Evolutionary conservation across 2,797 vertebrate genomes (phyloP).

Genomic region (Molossus alvarezi): DNA sequence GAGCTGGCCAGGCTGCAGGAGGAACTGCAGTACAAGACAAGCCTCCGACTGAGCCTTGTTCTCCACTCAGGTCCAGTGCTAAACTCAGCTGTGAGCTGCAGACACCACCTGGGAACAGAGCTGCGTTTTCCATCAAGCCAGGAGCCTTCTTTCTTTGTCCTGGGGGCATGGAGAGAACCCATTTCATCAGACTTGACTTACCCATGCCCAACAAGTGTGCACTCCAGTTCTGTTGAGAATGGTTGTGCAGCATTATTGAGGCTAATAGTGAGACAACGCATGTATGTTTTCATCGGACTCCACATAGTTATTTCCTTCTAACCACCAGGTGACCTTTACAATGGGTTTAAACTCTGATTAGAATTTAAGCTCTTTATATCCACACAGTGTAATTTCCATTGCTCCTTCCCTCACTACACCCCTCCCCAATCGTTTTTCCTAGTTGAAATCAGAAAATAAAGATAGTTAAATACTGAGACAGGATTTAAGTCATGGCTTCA

Average conservation of each 20-base stretch:
- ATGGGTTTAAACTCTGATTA: constrained; percentile 54
- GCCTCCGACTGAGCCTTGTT: constrained; percentile 94
- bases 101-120: background rate
- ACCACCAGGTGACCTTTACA: constrained; percentile 38
- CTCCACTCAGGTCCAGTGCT: constrained; percentile 93
- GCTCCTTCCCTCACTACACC: background rate
- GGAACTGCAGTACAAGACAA: constrained; percentile 95
- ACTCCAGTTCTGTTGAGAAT: background rate
- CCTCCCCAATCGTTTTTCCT: background rate
- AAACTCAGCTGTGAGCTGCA: background rate
- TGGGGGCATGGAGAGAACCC: background rate
- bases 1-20: constrained; percentile 91
- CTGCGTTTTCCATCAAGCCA: background rate
- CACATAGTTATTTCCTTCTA: constrained; percentile 53
- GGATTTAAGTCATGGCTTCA: constrained; percentile 62
- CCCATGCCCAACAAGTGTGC: background rate
- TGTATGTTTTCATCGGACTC: constrained; percentile 4
- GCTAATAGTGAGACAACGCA: background rate
- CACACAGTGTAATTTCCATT: constrained; percentile 55
- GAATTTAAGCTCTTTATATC: constrained; percentile 61
- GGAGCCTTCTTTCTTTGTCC: background rate
- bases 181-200: background rate
- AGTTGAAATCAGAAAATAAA: constrained; percentile 83
- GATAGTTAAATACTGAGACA: constrained; percentile 61
- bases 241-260: constrained; percentile 23